Percentiles rank a stretch among this genome's conserved stretches.
phyloP scores from a whole-genome alignment of 1,140 invertebrate genomes.

The Papilio polyxenes region DNA sequence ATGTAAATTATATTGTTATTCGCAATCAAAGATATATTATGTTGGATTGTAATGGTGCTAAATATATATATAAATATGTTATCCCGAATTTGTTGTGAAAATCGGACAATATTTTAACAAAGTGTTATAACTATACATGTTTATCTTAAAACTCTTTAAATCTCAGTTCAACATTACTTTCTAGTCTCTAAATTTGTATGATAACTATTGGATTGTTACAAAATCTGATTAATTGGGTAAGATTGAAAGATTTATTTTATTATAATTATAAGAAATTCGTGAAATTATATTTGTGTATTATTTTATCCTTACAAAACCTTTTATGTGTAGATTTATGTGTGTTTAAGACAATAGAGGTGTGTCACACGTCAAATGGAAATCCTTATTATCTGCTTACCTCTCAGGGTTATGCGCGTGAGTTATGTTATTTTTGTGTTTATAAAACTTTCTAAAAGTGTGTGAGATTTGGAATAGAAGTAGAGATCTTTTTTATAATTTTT shows the following conservation, averaged over 20 bases:
- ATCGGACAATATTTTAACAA: conserved; percentile 50
- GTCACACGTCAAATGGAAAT: too few relatives aligned
- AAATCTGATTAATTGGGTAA: conserved; percentile 66
- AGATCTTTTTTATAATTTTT: too few relatives aligned
- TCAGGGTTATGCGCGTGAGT: too few relatives aligned
- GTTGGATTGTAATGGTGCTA: conserved; percentile 60
- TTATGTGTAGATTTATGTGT: neutral
- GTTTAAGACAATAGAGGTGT: too few relatives aligned
- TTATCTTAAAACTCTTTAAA: conserved; percentile 47
- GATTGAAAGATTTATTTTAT: conserved; percentile 74
- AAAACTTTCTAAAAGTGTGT: too few relatives aligned
- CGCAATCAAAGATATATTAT: conserved; percentile 35
- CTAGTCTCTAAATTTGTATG: conserved; percentile 73
- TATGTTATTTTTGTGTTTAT: too few relatives aligned
- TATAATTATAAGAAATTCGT: conserved; percentile 63
- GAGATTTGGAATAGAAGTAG: too few relatives aligned
- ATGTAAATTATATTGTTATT: conserved; percentile 31
- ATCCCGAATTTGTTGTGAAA: conserved; percentile 51
- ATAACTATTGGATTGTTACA: conserved; percentile 65
- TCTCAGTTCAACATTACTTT: conserved; percentile 72
- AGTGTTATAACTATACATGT: conserved; percentile 43
- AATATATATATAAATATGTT: conserved; percentile 23
- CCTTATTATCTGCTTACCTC: too few relatives aligned
- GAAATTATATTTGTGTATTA: conserved; percentile 47
- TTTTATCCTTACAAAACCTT: conserved; percentile 40